Evolutionary conservation across 2,888 invertebrate species (phyloP).

Genomic region (Microplitis manilae): DNA sequence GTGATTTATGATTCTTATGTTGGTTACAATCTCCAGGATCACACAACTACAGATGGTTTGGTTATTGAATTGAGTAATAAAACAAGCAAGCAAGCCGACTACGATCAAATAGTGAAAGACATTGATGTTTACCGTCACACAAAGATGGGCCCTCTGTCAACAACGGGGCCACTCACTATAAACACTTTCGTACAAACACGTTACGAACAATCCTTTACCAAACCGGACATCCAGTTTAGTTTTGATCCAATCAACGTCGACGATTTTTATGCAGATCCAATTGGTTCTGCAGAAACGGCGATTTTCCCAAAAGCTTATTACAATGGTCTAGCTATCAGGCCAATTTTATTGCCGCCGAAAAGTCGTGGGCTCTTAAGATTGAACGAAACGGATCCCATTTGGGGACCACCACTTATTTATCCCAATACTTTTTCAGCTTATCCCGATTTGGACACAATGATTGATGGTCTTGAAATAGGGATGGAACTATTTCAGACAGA

Average conservation of each 20-base stretch:
- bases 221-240: conserved; percentile 80
- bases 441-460: conserved; percentile 77
- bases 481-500: conserved; percentile 76
- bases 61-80: conserved; percentile 63
- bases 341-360: conserved; percentile 77
- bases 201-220: conserved; percentile 70
- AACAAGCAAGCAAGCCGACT: conserved; percentile 57
- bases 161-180: conserved; percentile 73
- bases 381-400: conserved; percentile 80
- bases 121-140: conserved; percentile 73
- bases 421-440: conserved; percentile 79
- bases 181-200: conserved; percentile 78
- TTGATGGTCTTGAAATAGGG: conserved; percentile 77
- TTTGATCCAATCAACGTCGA: conserved; percentile 76
- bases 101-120: conserved; percentile 62
- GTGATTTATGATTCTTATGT: conserved; percentile 71
- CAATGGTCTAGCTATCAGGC: conserved; percentile 76
- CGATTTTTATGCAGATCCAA: conserved; percentile 77
- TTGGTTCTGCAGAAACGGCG: conserved; percentile 71
- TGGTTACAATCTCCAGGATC: conserved; percentile 74
- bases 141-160: conserved; percentile 72
- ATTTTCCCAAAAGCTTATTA: conserved; percentile 77
- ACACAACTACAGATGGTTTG: conserved; percentile 70
- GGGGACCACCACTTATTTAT: conserved; percentile 82
- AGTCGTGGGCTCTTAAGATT: conserved; percentile 78